These are phyloP conservation scores for Coregonus sp. DNA, from an alignment of 2,797 vertebrate genomes.

Conservation along the genomic window DNA sequence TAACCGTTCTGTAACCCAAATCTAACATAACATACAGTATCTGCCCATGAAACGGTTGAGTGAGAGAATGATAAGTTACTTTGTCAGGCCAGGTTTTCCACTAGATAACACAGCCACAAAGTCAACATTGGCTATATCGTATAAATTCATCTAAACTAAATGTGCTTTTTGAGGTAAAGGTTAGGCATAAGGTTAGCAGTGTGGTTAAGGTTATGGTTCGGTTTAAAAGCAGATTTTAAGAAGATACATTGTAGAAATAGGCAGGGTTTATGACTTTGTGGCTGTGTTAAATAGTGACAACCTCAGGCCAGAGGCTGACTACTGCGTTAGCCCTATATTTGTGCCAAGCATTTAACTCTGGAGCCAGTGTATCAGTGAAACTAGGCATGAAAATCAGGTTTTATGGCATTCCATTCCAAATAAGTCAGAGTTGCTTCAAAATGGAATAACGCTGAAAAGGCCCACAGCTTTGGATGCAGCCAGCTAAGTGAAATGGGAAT, in stretches of 20 bases:
- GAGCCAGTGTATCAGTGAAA: constrained; percentile 26
- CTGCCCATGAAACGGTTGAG: constrained; percentile 8
- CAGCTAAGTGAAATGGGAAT: constrained; percentile 15
- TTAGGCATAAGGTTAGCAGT: too few species aligned
- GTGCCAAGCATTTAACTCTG: constrained; percentile 9
- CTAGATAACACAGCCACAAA: too few species aligned
- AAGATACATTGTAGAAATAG: too few species aligned
- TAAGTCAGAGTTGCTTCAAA: constrained; percentile 20
- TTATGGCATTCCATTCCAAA: constrained; percentile 32
- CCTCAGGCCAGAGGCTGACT: constrained; percentile 1
- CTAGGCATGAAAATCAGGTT: constrained; percentile 22
- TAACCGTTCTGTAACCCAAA: neutral
- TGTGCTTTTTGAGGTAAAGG: too few species aligned
- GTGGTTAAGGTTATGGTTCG: too few species aligned
- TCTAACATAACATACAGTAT: constrained; percentile 24
- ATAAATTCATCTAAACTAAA: too few species aligned
- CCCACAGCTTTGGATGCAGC: constrained; percentile 18
- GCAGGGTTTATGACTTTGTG: too few species aligned
- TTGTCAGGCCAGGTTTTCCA: constrained; percentile 14
- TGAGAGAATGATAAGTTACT: constrained; percentile 24
- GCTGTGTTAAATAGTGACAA: too few species aligned
- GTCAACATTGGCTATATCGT: too few species aligned
- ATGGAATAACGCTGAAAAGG: constrained; percentile 14
- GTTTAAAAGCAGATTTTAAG: too few species aligned
- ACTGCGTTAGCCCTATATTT: neutral